A percentile compares a stretch with the other conserved stretches of the same genome.
phyloP scores from a whole-genome alignment of 92 coral and sea anemone genomes.

The Zoanthus solanderi region DNA sequence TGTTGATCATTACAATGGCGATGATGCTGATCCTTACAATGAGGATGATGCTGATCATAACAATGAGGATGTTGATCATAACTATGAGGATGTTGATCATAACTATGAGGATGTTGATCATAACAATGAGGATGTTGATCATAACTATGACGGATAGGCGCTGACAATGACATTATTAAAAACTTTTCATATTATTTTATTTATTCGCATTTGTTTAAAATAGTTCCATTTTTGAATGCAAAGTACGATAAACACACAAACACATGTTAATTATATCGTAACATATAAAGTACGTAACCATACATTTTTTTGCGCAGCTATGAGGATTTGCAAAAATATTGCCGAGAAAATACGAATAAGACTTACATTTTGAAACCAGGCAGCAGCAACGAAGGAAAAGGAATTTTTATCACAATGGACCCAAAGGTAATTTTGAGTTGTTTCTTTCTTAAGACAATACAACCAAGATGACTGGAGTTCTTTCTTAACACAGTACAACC shows the following conservation, averaged over 20 bases:
- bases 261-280: neutral
- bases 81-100: neutral
- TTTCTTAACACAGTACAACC: too few species aligned
- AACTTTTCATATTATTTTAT: too few species aligned
- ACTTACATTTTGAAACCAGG: conserved; percentile 93
- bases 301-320: conserved; percentile 57
- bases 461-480: too few species aligned
- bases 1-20: neutral
- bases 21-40: neutral
- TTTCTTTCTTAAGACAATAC: too few species aligned
- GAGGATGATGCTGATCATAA: neutral
- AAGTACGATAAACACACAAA: neutral
- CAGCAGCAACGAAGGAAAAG: conserved; percentile 95
- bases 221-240: neutral
- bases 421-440: conserved; percentile 73
- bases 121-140: neutral
- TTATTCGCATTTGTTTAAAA: too few species aligned
- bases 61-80: neutral
- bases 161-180: too few species aligned
- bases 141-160: too few species aligned
- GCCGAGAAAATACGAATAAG: conserved; percentile 93
- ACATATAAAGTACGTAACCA: neutral
- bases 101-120: neutral
- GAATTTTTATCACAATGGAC: conserved; percentile 90
- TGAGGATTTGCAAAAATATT: conserved; percentile 91